A percentile compares a stretch with the other conserved stretches of the same genome.
These are phyloP conservation scores for Sesamia inferens DNA, from an alignment of 2,888 invertebrate species.

Conservation along the genomic window DNA sequence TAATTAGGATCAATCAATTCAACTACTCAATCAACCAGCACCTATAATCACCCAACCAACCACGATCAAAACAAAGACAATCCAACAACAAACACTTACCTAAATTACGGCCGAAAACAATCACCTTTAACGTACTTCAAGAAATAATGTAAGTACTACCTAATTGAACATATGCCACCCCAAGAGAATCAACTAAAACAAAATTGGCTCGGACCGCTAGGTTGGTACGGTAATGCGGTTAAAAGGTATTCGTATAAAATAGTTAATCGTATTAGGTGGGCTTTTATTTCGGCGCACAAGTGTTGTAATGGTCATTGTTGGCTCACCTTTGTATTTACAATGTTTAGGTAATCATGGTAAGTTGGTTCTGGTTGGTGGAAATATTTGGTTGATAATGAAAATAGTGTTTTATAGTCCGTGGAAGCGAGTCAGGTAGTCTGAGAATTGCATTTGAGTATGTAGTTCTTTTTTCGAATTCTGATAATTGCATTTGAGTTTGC, in stretches of 20 bases:
- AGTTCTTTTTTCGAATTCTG: neutral
- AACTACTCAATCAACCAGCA: too few species aligned
- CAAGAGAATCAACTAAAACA: slow-evolving; percentile 25
- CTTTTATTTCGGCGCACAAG: slow-evolving; percentile 28
- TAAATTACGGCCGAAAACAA: slow-evolving; percentile 17
- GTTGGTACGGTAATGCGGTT: slow-evolving; percentile 32
- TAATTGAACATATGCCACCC: slow-evolving; percentile 27
- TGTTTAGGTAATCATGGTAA: slow-evolving; percentile 18
- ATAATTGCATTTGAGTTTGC: slow-evolving; percentile 41
- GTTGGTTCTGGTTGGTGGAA: neutral
- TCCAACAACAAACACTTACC: slow-evolving; percentile 9
- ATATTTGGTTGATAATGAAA: neutral
- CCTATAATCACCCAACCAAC: too few species aligned
- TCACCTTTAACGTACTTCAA: slow-evolving; percentile 16
- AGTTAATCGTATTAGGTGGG: slow-evolving; percentile 41
- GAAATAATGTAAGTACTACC: slow-evolving; percentile 9
- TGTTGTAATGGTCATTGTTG: slow-evolving; percentile 37
- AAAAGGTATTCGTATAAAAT: slow-evolving; percentile 36
- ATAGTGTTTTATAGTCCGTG: neutral
- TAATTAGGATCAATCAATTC: too few species aligned
- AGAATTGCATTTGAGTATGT: slow-evolving; percentile 44
- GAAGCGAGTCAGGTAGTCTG: too few species aligned
- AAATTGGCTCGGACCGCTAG: slow-evolving; percentile 24
- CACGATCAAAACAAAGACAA: neutral
- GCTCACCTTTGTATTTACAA: slow-evolving; percentile 3